A percentile compares a stretch with the other conserved stretches of the same genome.
These are phyloP conservation scores for Timandra comae DNA, from an alignment of 2,888 invertebrate species.

Conservation along the genomic window DNA sequence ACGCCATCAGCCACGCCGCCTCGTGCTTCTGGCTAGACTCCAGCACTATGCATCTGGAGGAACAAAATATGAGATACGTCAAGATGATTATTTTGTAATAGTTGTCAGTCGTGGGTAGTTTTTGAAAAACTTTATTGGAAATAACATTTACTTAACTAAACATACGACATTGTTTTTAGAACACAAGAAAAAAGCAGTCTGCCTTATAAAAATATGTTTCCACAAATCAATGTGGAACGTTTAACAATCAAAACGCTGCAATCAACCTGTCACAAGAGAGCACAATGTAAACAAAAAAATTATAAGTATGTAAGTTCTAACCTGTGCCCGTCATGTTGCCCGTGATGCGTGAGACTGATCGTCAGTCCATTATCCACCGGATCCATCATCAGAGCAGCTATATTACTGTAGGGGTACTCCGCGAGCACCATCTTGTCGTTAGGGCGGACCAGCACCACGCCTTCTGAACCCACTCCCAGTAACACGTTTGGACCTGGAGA, in stretches of 20 bases:
- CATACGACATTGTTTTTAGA: too few relatives aligned
- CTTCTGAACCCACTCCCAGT: conserved; percentile 93
- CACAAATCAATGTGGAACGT: too few relatives aligned
- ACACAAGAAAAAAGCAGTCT: too few relatives aligned
- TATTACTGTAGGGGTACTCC: conserved; percentile 92
- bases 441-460: conserved; percentile 92
- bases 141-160: too few relatives aligned
- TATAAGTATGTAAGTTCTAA: too few relatives aligned
- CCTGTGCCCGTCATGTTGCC: conserved; percentile 74
- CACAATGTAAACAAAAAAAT: too few relatives aligned
- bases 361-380: conserved; percentile 95
- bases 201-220: too few relatives aligned
- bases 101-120: too few relatives aligned
- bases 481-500: conserved; percentile 74
- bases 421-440: conserved; percentile 94
- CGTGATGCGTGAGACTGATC: conserved; percentile 87
- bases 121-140: too few relatives aligned
- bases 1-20: conserved; percentile 93
- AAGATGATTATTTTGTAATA: too few relatives aligned
- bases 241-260: background rate
- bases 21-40: conserved; percentile 93
- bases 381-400: conserved; percentile 93
- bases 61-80: too few relatives aligned
- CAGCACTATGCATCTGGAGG: conserved; percentile 90
- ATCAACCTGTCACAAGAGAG: too few relatives aligned